Conservation (phyloP, 2,888 invertebrate species). For the Acleris literana region DNA sequence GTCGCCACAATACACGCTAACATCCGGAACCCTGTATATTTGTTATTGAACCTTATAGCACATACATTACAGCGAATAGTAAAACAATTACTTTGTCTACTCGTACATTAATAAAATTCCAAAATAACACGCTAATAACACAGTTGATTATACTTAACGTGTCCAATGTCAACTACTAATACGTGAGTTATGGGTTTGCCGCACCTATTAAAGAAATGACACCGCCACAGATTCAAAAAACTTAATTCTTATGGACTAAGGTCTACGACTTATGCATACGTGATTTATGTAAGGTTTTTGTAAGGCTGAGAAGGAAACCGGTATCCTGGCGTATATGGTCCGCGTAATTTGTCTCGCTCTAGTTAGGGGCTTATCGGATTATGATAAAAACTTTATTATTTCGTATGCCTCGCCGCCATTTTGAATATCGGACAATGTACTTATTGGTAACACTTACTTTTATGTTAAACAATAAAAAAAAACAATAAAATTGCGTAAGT, state of each 20-base stretch:
- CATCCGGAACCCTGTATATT: too few species aligned
- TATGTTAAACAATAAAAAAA: slow-evolving; percentile 21
- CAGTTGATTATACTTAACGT: too few species aligned
- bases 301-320: slow-evolving; percentile 10
- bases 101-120: too few species aligned
- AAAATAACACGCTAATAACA: too few species aligned
- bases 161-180: too few species aligned
- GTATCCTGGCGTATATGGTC: slow-evolving; percentile 14
- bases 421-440: slow-evolving; percentile 7
- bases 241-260: background rate
- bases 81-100: too few species aligned
- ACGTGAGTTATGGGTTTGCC: background rate
- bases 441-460: slow-evolving; percentile 6
- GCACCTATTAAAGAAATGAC: background rate
- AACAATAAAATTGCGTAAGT: slow-evolving; percentile 21
- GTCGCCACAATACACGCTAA: too few species aligned
- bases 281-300: slow-evolving; percentile 12
- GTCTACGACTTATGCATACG: background rate
- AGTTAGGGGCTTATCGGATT: slow-evolving; percentile 14
- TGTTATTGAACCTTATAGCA: too few species aligned
- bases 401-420: background rate
- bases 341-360: slow-evolving; percentile 12
- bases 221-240: slow-evolving; percentile 1
- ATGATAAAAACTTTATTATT: slow-evolving; percentile 7
- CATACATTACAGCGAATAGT: too few species aligned